phyloP scores from a whole-genome alignment of 2,888 invertebrate genomes.

The Stratiomys singularior region DNA sequence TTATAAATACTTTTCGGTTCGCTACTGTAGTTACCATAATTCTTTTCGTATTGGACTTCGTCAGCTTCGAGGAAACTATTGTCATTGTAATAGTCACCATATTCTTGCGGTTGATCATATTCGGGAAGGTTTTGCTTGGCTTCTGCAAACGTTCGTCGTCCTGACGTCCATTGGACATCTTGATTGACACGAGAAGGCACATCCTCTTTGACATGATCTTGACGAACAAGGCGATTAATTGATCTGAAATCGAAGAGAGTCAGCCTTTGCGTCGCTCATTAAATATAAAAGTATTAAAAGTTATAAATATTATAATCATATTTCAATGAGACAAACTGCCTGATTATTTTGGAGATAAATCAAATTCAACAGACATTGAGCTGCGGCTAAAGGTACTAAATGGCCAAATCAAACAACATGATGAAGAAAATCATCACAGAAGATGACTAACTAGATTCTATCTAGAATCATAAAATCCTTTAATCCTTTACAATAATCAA shows the following conservation, averaged over 20 bases:
- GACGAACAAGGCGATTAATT: constrained; percentile 62
- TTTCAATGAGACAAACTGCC: too few species aligned
- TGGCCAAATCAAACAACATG: too few species aligned
- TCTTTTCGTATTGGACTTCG: constrained; percentile 62
- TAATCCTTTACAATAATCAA: too few species aligned
- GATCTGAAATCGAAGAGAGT: constrained; percentile 56
- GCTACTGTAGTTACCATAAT: constrained; percentile 61
- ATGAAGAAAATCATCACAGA: too few species aligned
- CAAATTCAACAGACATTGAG: too few species aligned
- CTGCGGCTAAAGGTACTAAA: too few species aligned
- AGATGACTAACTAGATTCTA: too few species aligned
- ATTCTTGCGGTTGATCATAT: constrained; percentile 59
- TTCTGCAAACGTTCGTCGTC: constrained; percentile 61
- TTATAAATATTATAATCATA: too few species aligned
- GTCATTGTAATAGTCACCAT: constrained; percentile 60
- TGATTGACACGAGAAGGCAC: constrained; percentile 45
- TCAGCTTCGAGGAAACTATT: constrained; percentile 62
- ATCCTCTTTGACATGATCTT: constrained; percentile 63
- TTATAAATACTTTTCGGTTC: constrained; percentile 63
- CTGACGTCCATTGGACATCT: constrained; percentile 48
- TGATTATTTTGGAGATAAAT: too few species aligned
- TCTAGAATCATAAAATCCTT: too few species aligned
- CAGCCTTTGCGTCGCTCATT: background rate
- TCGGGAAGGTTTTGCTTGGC: constrained; percentile 62
- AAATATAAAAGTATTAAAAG: constrained; percentile 35